Evolutionary conservation across 2,113 vertebrate species (phyloP).

Genomic region (Hemiprocne comata): DNA sequence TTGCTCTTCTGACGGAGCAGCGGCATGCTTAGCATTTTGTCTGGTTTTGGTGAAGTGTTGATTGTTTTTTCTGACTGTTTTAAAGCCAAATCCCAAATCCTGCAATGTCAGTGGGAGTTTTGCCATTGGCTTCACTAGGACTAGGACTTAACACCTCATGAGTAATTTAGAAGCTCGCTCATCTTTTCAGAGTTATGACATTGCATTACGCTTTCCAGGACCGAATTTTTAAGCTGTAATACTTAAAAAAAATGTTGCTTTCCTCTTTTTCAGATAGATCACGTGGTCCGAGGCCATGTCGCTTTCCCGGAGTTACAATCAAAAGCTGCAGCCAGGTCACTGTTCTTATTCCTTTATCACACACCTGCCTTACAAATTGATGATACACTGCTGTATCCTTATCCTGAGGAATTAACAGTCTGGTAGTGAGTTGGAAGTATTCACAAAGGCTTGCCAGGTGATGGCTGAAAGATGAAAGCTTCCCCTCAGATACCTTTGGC

Average conservation of each 20-base stretch:
- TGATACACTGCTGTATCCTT: neutral
- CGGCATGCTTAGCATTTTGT: neutral
- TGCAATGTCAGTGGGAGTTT: neutral
- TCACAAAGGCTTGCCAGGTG: neutral
- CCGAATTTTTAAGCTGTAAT: neutral
- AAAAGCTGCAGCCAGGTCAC: conserved; percentile 83
- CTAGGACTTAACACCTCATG: neutral
- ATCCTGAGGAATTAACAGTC: neutral
- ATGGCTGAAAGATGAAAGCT: conserved; percentile 7
- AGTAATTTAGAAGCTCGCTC: neutral
- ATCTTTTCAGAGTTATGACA: neutral
- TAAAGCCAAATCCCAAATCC: neutral
- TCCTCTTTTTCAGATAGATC: conserved; percentile 87
- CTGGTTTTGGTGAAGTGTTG: neutral
- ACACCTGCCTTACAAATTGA: neutral
- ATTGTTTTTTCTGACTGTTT: neutral
- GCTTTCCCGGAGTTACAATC: conserved; percentile 85
- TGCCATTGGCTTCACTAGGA: neutral
- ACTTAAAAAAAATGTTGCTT: neutral
- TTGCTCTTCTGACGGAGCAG: neutral
- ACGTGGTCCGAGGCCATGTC: conserved; percentile 86
- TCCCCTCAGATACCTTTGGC: neutral
- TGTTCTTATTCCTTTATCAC: neutral
- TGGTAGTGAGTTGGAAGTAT: conserved; percentile 3
- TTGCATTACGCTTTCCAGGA: neutral